Conservation (phyloP, 2,888 invertebrate species). For the Acleris holmiana region DNA sequence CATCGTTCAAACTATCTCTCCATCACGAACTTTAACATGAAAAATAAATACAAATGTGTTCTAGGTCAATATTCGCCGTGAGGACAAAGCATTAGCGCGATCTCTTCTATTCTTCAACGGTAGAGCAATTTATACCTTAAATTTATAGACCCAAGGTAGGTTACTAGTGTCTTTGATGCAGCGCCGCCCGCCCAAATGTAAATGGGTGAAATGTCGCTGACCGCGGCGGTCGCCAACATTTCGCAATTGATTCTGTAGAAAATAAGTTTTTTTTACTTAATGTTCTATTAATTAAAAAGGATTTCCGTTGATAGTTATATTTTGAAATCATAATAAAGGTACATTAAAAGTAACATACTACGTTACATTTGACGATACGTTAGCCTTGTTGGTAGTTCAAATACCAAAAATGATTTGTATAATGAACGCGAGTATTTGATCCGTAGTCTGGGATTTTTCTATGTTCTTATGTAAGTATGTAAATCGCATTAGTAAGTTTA, state of each 20-base stretch:
- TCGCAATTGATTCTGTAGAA: not conserved
- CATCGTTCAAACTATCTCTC: no score
- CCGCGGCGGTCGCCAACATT: conserved; percentile 41
- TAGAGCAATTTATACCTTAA: conserved; percentile 4
- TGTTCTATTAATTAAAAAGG: not conserved
- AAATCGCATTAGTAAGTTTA: no score
- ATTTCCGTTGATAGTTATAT: no score
- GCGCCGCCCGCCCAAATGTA: conserved; percentile 48
- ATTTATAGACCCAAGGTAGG: not conserved
- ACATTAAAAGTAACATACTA: no score
- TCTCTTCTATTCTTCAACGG: not conserved
- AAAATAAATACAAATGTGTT: not conserved
- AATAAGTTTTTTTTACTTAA: not conserved
- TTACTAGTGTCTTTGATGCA: conserved; percentile 1
- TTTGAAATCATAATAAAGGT: no score
- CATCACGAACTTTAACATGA: not conserved
- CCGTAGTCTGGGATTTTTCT: no score
- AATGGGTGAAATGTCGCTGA: conserved; percentile 59
- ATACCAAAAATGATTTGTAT: no score
- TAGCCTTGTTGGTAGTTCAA: no score
- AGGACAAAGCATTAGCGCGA: conserved; percentile 15
- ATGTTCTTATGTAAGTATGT: no score
- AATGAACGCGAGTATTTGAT: no score
- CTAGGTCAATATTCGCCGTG: conserved; percentile 18
- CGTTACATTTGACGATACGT: no score